Conservation (phyloP, 2,113 vertebrate species). For the human (Homo sapiens) region DNA sequence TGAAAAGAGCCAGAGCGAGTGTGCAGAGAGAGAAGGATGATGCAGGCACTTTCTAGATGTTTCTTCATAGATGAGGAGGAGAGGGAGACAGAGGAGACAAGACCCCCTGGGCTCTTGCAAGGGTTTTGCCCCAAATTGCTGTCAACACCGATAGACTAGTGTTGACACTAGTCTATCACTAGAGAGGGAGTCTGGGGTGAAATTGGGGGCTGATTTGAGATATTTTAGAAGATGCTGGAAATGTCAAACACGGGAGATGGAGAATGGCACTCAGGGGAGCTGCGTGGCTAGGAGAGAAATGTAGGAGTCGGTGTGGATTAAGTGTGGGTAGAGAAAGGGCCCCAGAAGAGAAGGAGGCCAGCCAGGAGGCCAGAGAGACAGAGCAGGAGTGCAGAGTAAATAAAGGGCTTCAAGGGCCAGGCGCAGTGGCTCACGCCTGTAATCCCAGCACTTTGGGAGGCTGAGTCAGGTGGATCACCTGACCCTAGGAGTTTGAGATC, state of each 20-base stretch:
- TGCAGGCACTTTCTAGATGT: background rate
- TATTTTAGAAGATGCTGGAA: background rate
- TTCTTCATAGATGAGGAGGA: background rate
- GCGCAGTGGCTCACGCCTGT: background rate
- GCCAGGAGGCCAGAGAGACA: background rate
- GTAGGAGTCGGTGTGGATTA: background rate
- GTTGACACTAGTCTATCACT: background rate
- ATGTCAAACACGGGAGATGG: background rate
- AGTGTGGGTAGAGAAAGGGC: background rate
- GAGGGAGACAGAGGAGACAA: background rate
- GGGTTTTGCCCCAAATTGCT: background rate
- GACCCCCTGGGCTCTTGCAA: background rate
- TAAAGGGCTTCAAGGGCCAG: no score
- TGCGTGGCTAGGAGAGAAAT: background rate
- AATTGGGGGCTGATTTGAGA: background rate
- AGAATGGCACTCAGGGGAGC: background rate
- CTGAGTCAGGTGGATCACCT: background rate
- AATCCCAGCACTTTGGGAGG: background rate
- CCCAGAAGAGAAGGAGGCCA: background rate
- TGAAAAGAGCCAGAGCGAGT: background rate
- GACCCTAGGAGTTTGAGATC: background rate
- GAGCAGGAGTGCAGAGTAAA: no score
- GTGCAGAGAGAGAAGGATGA: background rate
- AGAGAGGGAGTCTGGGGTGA: background rate
- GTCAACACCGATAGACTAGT: background rate